Base-by-base conservation (phyloP, 2,888 invertebrate species). In the Magallana nippona region DNA sequence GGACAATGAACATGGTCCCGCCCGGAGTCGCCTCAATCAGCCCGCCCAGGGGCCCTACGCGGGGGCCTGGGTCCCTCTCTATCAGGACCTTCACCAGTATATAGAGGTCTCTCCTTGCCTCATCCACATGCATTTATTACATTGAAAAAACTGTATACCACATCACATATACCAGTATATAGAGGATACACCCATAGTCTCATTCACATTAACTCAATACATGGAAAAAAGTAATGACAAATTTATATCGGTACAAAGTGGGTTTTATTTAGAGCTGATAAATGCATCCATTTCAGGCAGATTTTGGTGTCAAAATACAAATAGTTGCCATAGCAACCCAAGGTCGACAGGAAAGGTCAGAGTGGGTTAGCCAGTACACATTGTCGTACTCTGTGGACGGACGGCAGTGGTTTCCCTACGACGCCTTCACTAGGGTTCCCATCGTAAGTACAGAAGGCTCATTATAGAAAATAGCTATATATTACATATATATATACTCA, bases 301-400 rank as follows among this genome's bases (percentile, higher is more conserved):
- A 90, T 83, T 84, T 92, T 13, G 89, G 90, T 8, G 87, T 84
- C n/a, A 78, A 86, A 8, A 84, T 90, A 57, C 89, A 90, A 63
- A 84, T 92, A 1, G 87, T 87, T 2, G 89, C 89, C 10, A 85
- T 92, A 60, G 88, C 91, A 17, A 91, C 91, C 1, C 90, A 90
- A 80, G 92, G 92, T 0, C 85, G 90, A 5, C 87, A 88, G 78
- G 90, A 89, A 79, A 85, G 85, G 11, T 81, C 84, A 2, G 88
- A 89, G 82, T 92, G 89, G 89, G 89, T 91, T 44, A 88, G 82
- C 27, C 83, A 87, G n/a, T 91, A 91, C 86, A 88, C 81, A 19
- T 82, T 91, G 10, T 87, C 87, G 55, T 91, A 89, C 81, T 92
- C 91, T 13, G 83, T 79, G 15, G 91, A 91, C 83, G 90, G 89